phyloP scores from a whole-genome alignment of 2,888 invertebrate genomes.

The Chloroclysta siterata region DNA sequence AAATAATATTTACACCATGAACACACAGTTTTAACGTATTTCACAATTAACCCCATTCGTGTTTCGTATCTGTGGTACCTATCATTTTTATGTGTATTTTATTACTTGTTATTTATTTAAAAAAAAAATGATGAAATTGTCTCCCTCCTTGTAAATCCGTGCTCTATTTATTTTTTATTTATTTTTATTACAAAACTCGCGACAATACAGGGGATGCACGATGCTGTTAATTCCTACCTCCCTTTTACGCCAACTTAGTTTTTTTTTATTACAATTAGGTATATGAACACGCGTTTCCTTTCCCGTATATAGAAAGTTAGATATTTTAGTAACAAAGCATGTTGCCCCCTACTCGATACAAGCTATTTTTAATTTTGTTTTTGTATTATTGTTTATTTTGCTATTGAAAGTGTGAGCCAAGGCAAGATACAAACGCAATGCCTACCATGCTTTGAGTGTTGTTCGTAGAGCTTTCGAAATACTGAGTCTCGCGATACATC shows the following conservation, averaged over 20 bases:
- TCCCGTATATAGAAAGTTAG: conserved; percentile 38
- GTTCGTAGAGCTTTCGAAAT: conserved; percentile 68
- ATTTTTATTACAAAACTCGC: conserved; percentile 69
- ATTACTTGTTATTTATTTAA: conserved; percentile 46
- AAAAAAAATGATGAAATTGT: conserved; percentile 63
- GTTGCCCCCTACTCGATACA: conserved; percentile 64
- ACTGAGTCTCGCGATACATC: conserved; percentile 50
- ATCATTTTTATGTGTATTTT: conserved; percentile 61
- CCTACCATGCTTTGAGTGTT: conserved; percentile 77
- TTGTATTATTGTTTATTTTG: conserved; percentile 50
- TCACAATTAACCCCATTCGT: conserved; percentile 77
- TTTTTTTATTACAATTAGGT: conserved; percentile 43
- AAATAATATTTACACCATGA: conserved; percentile 58
- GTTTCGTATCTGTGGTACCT: conserved; percentile 63
- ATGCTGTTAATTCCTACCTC: conserved; percentile 79
- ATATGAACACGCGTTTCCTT: conserved; percentile 44
- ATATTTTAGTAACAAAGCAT: conserved; percentile 65
- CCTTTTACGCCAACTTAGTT: conserved; percentile 56
- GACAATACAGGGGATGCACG: conserved; percentile 84
- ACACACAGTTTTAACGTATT: conserved; percentile 69
- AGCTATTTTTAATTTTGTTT: conserved; percentile 51
- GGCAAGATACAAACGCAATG: conserved; percentile 59
- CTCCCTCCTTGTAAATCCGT: conserved; percentile 81
- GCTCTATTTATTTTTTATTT: conserved; percentile 68
- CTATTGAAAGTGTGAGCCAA: conserved; percentile 59